Percentiles rank a stretch among this genome's conserved stretches.
Evolutionary conservation across 2,113 vertebrate species (phyloP).

Genomic region (Balaenoptera acutorostrata): DNA sequence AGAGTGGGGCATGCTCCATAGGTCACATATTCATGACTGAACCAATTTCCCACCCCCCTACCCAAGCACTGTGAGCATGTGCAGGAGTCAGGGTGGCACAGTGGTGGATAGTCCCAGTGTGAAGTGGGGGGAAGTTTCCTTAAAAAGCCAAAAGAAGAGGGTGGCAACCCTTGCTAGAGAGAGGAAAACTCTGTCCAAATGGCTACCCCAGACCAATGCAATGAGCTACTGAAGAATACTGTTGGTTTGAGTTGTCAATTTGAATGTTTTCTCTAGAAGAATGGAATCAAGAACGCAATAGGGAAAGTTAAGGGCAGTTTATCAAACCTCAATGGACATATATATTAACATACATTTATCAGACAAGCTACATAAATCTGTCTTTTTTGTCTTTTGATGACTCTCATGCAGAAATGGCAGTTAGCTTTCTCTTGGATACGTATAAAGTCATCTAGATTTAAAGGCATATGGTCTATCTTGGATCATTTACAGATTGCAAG

Average conservation of each 20-base stretch:
- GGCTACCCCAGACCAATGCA: not conserved
- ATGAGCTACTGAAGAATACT: not conserved
- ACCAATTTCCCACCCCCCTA: not conserved
- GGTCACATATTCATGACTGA: not conserved
- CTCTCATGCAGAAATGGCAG: conserved; percentile 40
- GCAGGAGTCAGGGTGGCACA: not conserved
- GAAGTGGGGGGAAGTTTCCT: not conserved
- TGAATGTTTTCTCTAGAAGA: not conserved
- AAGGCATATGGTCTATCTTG: conserved; percentile 42
- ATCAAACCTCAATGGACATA: not conserved
- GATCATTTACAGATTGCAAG: conserved; percentile 56
- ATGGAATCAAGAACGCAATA: not conserved
- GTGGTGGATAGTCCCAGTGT: not conserved
- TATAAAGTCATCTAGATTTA: conserved; percentile 43
- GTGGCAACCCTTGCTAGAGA: not conserved
- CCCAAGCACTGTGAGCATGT: not conserved
- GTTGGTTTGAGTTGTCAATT: not conserved
- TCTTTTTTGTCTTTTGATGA: conserved; percentile 10
- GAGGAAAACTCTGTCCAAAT: not conserved
- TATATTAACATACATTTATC: not conserved
- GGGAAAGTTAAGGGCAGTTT: not conserved
- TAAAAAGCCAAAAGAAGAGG: not conserved
- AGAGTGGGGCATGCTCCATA: not conserved
- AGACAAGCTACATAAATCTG: not conserved
- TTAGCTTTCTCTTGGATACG: conserved; percentile 50